Conservation (phyloP, 2,113 vertebrate genomes). For the Pandion haliaetus region DNA sequence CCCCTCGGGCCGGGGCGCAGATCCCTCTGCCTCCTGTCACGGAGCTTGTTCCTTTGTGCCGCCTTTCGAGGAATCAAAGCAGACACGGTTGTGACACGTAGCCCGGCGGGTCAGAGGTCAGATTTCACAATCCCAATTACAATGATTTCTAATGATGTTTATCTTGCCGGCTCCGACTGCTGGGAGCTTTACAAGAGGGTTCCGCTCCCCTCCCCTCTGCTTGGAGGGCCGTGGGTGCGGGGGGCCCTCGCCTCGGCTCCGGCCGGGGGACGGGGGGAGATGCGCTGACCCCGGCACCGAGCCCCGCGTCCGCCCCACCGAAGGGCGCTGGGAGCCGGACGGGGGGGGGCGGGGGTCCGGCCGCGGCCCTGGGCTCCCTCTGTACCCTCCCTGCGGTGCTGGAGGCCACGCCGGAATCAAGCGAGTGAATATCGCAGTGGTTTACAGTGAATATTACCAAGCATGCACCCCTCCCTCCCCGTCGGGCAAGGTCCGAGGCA, state of each 20-base stretch:
- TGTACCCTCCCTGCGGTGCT: neutral
- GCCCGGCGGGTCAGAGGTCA: constrained; percentile 72
- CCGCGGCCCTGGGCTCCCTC: neutral
- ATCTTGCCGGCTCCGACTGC: constrained; percentile 43
- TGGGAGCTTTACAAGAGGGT: constrained; percentile 24
- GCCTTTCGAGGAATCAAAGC: constrained; percentile 73
- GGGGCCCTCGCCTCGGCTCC: neutral
- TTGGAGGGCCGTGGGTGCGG: neutral
- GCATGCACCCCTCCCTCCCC: neutral
- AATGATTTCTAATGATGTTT: constrained; percentile 69
- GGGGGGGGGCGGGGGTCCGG: fast-evolving
- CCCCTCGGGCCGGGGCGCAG: constrained; percentile 6
- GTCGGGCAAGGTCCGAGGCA: neutral
- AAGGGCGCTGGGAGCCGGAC: neutral
- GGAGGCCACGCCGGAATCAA: neutral
- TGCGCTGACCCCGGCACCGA: neutral
- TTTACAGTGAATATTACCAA: neutral
- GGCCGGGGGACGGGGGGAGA: neutral
- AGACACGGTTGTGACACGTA: constrained; percentile 68
- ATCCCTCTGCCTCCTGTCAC: constrained; percentile 60
- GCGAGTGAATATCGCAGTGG: neutral
- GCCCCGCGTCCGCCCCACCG: fast-evolving
- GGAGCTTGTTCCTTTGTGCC: constrained; percentile 70
- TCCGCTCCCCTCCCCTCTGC: neutral
- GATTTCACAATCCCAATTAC: constrained; percentile 67